Evolutionary conservation across 2,797 vertebrate genomes (phyloP).

Genomic region (Bradypodion ventrale): DNA sequence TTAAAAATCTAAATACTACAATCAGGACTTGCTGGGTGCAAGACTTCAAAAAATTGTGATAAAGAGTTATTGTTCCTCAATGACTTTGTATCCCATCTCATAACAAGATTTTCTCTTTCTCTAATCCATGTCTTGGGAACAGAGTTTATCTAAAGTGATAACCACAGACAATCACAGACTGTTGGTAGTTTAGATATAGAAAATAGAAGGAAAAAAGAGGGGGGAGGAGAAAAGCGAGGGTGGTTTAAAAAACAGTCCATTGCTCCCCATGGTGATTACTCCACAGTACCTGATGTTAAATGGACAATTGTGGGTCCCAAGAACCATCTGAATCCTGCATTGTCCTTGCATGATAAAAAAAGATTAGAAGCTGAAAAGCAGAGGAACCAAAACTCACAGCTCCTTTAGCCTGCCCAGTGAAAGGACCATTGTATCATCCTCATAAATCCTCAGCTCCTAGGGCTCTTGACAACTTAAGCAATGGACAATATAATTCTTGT

Average conservation of each 20-base stretch:
- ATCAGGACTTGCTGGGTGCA: slow-evolving; percentile 8
- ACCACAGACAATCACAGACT: slow-evolving; percentile 58
- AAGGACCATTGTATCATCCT: slow-evolving; percentile 85
- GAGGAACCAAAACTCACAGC: slow-evolving; percentile 83
- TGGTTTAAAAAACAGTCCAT: slow-evolving; percentile 55
- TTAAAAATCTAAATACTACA: slow-evolving; percentile 45
- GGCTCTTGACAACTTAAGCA: slow-evolving; percentile 87
- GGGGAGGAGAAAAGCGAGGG: background rate
- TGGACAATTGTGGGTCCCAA: slow-evolving; percentile 72
- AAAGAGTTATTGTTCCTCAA: slow-evolving; percentile 52
- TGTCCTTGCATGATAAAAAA: slow-evolving; percentile 86
- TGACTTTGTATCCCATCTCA: slow-evolving; percentile 60
- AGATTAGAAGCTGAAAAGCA: slow-evolving; percentile 87
- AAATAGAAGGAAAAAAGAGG: background rate
- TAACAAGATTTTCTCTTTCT: slow-evolving; percentile 41
- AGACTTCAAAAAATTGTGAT: background rate
- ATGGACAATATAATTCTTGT: slow-evolving; percentile 89
- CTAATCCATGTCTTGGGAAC: slow-evolving; percentile 63
- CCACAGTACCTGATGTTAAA: slow-evolving; percentile 73
- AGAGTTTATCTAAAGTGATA: slow-evolving; percentile 72
- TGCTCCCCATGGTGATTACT: slow-evolving; percentile 75
- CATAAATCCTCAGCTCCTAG: slow-evolving; percentile 87
- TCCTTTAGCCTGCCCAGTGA: slow-evolving; percentile 80
- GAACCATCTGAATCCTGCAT: slow-evolving; percentile 84
- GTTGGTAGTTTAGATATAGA: slow-evolving; percentile 40